phyloP scores from a whole-genome alignment of 2,888 invertebrate species.

The Pachycephus smyrnensis region DNA sequence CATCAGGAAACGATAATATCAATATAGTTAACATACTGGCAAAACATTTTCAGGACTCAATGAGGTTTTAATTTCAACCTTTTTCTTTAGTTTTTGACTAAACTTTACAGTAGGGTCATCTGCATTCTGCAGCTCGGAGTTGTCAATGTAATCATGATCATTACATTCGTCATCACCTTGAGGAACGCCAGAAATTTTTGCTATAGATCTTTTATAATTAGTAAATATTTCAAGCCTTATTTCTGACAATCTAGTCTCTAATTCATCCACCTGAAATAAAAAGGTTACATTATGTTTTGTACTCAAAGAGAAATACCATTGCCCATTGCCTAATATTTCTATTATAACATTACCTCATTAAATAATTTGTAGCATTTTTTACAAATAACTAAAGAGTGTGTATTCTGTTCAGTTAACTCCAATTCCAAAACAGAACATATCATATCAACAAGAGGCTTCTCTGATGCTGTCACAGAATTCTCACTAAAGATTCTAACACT shows the following conservation, averaged over 20 bases:
- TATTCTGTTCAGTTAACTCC: slow-evolving; percentile 68
- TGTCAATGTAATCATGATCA: slow-evolving; percentile 62
- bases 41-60: background rate
- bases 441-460: slow-evolving; percentile 62
- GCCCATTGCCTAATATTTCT: background rate
- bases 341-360: slow-evolving; percentile 66
- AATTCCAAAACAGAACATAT: slow-evolving; percentile 68
- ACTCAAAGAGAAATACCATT: background rate
- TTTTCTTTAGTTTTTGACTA: slow-evolving; percentile 30
- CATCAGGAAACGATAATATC: background rate
- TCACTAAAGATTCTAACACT: slow-evolving; percentile 70
- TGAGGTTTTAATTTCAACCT: background rate
- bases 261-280: slow-evolving; percentile 68
- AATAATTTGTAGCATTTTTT: slow-evolving; percentile 76
- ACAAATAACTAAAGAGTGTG: slow-evolving; percentile 73
- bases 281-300: background rate
- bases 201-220: slow-evolving; percentile 68
- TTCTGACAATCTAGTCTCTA: slow-evolving; percentile 69
- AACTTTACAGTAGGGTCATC: slow-evolving; percentile 22
- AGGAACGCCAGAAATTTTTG: slow-evolving; percentile 42
- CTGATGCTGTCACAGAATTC: slow-evolving; percentile 52
- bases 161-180: slow-evolving; percentile 55
- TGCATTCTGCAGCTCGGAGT: slow-evolving; percentile 39
- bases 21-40: background rate
- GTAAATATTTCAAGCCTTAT: slow-evolving; percentile 69